Evolutionary conservation across 2,888 invertebrate genomes (phyloP).

Genomic region (Rhingia rostrata): DNA sequence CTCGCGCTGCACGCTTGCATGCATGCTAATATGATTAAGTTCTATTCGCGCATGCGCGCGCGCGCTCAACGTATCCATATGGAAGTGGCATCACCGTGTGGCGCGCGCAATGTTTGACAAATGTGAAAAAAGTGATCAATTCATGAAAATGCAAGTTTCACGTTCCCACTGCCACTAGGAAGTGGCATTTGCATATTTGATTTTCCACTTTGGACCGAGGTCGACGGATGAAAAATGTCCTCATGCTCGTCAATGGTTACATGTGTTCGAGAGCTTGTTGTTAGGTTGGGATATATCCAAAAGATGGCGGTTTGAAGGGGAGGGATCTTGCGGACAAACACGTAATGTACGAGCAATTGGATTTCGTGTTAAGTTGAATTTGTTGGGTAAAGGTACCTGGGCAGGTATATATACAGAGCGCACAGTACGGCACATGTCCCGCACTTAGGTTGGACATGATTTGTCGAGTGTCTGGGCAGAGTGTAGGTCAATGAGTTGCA

Average conservation of each 20-base stretch:
- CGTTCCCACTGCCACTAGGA: slow-evolving; percentile 61
- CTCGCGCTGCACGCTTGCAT: slow-evolving; percentile 30
- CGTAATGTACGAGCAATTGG: slow-evolving; percentile 60
- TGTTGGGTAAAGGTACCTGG: slow-evolving; percentile 42
- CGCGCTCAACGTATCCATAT: slow-evolving; percentile 5
- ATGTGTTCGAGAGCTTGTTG: slow-evolving; percentile 65
- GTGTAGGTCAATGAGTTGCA: slow-evolving; percentile 73
- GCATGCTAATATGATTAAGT: slow-evolving; percentile 63
- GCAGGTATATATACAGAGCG: background rate
- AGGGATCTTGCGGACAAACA: slow-evolving; percentile 28
- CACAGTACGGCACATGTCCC: slow-evolving; percentile 27
- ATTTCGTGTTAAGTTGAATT: slow-evolving; percentile 40
- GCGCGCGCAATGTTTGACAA: slow-evolving; percentile 49
- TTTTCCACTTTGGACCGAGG: slow-evolving; percentile 64
- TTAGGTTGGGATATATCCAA: background rate
- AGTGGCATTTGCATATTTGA: slow-evolving; percentile 72
- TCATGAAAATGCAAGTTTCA: slow-evolving; percentile 57
- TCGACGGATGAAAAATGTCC: slow-evolving; percentile 69
- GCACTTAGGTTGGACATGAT: slow-evolving; percentile 57
- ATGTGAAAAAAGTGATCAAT: slow-evolving; percentile 58
- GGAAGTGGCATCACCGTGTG: background rate
- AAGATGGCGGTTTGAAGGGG: background rate
- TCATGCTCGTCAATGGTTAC: slow-evolving; percentile 66
- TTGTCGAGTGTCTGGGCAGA: slow-evolving; percentile 57
- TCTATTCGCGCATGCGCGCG: slow-evolving; percentile 50